Percentiles rank a stretch among this genome's conserved stretches.
phyloP scores from a whole-genome alignment of 2,888 invertebrate genomes.

The Ephialtes manifestator region DNA sequence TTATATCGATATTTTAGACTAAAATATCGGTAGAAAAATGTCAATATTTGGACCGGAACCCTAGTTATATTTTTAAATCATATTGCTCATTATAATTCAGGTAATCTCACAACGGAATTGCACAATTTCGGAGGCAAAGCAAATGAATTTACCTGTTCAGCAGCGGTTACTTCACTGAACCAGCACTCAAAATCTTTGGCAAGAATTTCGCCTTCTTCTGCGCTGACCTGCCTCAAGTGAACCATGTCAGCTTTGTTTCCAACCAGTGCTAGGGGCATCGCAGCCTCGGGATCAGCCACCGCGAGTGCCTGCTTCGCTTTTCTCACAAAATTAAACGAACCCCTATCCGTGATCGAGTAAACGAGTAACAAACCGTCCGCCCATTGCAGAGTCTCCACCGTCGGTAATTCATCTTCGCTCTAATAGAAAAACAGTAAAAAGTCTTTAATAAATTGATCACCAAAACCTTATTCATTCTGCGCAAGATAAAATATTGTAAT shows the following conservation, averaged over 20 bases:
- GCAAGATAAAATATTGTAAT: background rate
- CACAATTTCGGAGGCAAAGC: background rate
- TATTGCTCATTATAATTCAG: too few species aligned
- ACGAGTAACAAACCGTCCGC: constrained; percentile 96
- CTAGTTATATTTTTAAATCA: too few species aligned
- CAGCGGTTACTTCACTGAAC: constrained; percentile 95
- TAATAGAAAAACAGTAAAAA: constrained; percentile 82
- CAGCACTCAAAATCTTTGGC: constrained; percentile 96
- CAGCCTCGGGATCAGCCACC: constrained; percentile 88
- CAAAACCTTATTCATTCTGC: background rate
- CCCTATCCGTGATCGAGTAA: constrained; percentile 95
- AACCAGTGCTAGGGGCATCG: constrained; percentile 94
- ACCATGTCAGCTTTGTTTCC: constrained; percentile 97
- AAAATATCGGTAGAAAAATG: too few species aligned
- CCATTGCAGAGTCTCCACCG: constrained; percentile 93
- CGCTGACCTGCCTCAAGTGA: constrained; percentile 94
- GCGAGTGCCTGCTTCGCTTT: constrained; percentile 89
- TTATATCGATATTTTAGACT: too few species aligned
- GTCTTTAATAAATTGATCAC: background rate
- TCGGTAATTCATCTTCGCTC: constrained; percentile 91
- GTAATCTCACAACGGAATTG: background rate
- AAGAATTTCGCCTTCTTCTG: constrained; percentile 95
- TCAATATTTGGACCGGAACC: too few species aligned
- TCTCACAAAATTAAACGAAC: constrained; percentile 94
- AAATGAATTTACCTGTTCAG: constrained; percentile 89